Evolutionary conservation across 2,888 invertebrate genomes (phyloP).

Genomic region (Chalcis sispes): DNA sequence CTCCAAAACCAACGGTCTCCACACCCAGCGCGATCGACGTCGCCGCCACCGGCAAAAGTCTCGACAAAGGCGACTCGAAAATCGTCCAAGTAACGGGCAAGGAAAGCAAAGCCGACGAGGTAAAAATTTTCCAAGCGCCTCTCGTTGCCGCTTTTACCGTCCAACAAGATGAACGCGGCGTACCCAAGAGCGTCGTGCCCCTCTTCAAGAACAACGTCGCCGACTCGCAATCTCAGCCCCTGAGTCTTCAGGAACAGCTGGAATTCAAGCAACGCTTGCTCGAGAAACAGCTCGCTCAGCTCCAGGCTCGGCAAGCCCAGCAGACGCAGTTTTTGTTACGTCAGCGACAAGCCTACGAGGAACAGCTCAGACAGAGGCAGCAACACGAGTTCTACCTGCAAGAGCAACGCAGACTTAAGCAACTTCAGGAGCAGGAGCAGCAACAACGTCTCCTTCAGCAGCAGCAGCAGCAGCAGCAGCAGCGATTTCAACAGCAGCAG

Average conservation of each 20-base stretch:
- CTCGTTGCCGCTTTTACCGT: constrained; percentile 91
- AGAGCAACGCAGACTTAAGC: constrained; percentile 68
- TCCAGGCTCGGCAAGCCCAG: constrained; percentile 83
- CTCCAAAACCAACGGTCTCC: constrained; percentile 68
- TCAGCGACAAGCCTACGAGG: constrained; percentile 81
- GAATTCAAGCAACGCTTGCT: constrained; percentile 83
- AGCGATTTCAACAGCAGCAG: constrained; percentile 59
- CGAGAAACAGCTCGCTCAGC: constrained; percentile 83
- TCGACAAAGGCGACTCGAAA: constrained; percentile 24
- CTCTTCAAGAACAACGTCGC: constrained; percentile 69
- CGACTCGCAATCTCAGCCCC: constrained; percentile 75
- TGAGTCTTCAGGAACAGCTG: constrained; percentile 75
- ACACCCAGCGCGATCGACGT: constrained; percentile 16
- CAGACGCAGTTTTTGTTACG: constrained; percentile 83
- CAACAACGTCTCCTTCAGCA: constrained; percentile 71
- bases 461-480: constrained; percentile 41
- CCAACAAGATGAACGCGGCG: constrained; percentile 87
- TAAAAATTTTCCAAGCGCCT: constrained; percentile 89
- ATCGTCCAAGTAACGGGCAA: constrained; percentile 41
- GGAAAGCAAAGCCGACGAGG: constrained; percentile 78
- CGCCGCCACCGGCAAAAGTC: constrained; percentile 1
- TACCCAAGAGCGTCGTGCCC: constrained; percentile 88
- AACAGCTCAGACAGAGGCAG: constrained; percentile 75
- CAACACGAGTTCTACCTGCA: constrained; percentile 69
- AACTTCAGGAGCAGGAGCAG: constrained; percentile 68